Conservation (phyloP, 2,888 invertebrate species). For the Bibio marci region DNA sequence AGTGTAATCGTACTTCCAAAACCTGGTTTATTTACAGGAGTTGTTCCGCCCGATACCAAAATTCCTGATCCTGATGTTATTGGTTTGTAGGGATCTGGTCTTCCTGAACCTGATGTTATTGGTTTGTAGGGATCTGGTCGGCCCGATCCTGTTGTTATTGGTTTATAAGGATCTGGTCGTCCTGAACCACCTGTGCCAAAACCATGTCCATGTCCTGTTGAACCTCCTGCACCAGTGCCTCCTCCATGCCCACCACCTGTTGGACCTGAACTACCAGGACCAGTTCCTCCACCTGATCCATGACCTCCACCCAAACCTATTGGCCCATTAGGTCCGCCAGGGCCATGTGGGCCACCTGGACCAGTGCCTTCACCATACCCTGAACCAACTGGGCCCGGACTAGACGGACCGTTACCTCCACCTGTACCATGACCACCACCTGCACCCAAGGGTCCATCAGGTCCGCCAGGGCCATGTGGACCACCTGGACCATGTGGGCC, state of each 20-base stretch:
- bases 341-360: neutral
- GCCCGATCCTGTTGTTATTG: neutral
- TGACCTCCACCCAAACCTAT: neutral
- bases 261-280: neutral
- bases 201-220: neutral
- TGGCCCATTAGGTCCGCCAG: neutral
- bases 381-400: too few species aligned
- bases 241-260: neutral
- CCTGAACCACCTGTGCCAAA: neutral
- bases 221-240: neutral
- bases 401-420: too few species aligned
- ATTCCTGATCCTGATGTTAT: neutral
- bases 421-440: too few species aligned
- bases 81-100: neutral
- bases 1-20: too few species aligned
- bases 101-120: neutral
- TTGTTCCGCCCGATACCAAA: too few species aligned
- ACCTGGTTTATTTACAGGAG: too few species aligned
- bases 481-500: neutral
- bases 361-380: too few species aligned
- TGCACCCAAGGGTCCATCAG: too few species aligned
- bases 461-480: neutral
- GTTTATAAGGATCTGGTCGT: neutral
- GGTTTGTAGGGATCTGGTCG: neutral
- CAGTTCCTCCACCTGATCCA: neutral